phyloP scores from a whole-genome alignment of 2,888 invertebrate species.

The Dolomedes plantarius region DNA sequence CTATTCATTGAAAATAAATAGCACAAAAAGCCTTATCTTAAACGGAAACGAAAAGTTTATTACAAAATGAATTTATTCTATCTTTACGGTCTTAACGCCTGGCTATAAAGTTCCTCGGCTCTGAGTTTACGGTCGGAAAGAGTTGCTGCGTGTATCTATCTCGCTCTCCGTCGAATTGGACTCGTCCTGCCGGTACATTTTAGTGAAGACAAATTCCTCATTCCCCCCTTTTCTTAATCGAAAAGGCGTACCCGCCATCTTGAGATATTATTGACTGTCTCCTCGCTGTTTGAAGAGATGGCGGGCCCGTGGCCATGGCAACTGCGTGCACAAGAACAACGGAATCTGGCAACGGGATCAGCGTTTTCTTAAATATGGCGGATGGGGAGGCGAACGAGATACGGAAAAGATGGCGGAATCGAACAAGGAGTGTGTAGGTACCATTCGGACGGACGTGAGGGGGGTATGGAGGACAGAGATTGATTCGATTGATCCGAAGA shows the following conservation, averaged over 20 bases:
- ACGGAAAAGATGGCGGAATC: conserved; percentile 36
- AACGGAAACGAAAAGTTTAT: conserved; percentile 16
- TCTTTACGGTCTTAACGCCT: background rate
- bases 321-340: conserved; percentile 64
- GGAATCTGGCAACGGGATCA: conserved; percentile 57
- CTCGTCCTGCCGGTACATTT: conserved; percentile 7
- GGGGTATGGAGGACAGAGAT: background rate
- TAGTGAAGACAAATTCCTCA: background rate
- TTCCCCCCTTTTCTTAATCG: conserved; percentile 21
- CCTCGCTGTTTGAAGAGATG: conserved; percentile 65
- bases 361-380: conserved; percentile 70
- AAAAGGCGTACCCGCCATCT: conserved; percentile 65
- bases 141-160: conserved; percentile 4
- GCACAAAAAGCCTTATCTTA: background rate
- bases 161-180: background rate
- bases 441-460: background rate
- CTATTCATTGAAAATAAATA: conserved; percentile 5
- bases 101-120: conserved; percentile 5
- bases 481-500: conserved; percentile 1
- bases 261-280: conserved; percentile 72
- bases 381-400: conserved; percentile 53
- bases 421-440: background rate
- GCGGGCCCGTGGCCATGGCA: conserved; percentile 40
- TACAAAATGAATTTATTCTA: conserved; percentile 16
- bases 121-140: conserved; percentile 9